These are phyloP conservation scores for Gavialis gangeticus DNA, from an alignment of 2,113 vertebrate species.

Conservation along the genomic window DNA sequence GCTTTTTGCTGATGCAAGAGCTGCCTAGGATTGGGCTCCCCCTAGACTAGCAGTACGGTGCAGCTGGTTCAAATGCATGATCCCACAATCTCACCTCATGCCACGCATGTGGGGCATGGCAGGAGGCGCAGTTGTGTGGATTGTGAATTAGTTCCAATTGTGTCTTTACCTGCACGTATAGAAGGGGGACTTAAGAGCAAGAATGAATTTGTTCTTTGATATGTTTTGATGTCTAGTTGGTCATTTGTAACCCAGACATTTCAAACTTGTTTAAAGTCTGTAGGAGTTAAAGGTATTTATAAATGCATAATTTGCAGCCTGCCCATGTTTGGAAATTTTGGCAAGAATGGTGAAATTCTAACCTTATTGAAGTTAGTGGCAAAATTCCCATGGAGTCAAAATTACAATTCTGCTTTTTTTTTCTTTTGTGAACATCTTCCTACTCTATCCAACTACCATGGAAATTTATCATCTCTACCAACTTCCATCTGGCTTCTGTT, in stretches of 20 bases:
- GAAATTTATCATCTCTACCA: background rate
- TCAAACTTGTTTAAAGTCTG: background rate
- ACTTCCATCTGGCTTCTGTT: slow-evolving; percentile 1
- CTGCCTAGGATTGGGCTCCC: no score
- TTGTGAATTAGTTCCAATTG: no score
- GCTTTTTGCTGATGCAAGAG: no score
- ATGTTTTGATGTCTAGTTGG: background rate
- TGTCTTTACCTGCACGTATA: no score
- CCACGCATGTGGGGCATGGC: no score
- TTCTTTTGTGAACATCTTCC: background rate
- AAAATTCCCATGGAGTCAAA: background rate
- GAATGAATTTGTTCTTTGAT: no score
- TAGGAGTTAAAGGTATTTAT: background rate
- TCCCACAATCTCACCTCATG: no score
- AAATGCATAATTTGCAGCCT: background rate
- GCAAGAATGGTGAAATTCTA: background rate
- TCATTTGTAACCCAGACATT: background rate
- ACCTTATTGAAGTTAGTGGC: background rate
- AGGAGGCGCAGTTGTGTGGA: no score
- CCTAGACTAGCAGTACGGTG: no score
- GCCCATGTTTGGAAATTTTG: background rate
- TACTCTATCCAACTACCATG: background rate
- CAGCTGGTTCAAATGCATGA: no score
- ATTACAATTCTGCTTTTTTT: background rate
- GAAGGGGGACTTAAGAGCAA: no score